Base-by-base conservation (phyloP, 2,113 vertebrate genomes). In the Helogale parvula region DNA sequence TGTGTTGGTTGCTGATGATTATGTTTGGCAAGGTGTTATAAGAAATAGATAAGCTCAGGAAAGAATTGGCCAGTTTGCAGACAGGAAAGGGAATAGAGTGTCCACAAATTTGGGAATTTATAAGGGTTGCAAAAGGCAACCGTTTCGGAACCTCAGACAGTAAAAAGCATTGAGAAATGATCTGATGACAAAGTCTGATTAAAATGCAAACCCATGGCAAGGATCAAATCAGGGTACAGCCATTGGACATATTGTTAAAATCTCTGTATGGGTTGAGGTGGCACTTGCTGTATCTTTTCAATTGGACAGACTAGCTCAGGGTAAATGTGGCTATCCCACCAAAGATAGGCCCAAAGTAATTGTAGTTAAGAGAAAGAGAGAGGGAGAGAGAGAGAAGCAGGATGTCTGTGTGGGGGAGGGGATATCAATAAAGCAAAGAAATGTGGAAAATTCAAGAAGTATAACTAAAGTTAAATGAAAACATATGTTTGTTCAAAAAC, bases 401-500 rank as follows among this genome's bases (percentile, higher is more conserved):
- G 7, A 7, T 25, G 21, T 60, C 21, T 9, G 21, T 23, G 8
- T 60, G 27, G 1, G 3, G 27, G 7, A 25, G 38, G 15, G 41
- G 14, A 14, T 14, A 2, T 60, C 38, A 89, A 52, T 63, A 85
- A 77, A 87, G 25, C 27, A 52, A 88, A 81, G 84, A 57, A 65
- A 92, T 82, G 13, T 9, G 83, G 41, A 35, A 82, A 92, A 86
- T 66, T 65, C 52, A 84, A 77, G 65, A 95, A 93, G 1, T 31
- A 35, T 54, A 17, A 52, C 27, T 35, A 85, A 91, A 93, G 65
- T 92, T n/a, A 93, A 76, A 68, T 63, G 27, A 93, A 88, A 92
- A 74, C 12, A 27, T 50, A 19, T 16, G 15, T 15, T 35, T n/a
- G 54, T 74, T 52, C 11, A 90, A 69, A 88, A 92, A 41, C 31